These are phyloP conservation scores for Rhipidura dahli DNA, from an alignment of 2,113 vertebrate genomes.

Conservation along the genomic window DNA sequence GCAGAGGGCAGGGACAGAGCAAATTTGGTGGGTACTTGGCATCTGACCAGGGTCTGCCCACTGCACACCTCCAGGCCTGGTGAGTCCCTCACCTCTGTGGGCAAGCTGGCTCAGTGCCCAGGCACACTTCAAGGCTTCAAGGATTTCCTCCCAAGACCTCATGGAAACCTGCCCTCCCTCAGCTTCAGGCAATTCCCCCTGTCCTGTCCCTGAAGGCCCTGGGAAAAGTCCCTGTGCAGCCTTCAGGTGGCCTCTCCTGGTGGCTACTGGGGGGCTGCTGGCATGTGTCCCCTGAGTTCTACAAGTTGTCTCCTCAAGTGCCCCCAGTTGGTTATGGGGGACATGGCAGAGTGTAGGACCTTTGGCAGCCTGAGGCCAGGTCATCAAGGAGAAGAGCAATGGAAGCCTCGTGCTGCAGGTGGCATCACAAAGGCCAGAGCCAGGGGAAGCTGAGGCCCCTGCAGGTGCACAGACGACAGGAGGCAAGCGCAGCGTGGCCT, in stretches of 20 bases:
- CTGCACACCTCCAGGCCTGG: neutral
- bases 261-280: neutral
- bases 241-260: neutral
- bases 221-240: neutral
- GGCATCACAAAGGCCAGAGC: neutral
- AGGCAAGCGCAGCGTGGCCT: neutral
- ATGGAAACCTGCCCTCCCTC: neutral
- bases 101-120: neutral
- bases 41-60: rapidly evolving
- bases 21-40: too few relatives aligned
- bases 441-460: neutral
- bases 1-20: neutral
- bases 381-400: neutral
- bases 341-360: neutral
- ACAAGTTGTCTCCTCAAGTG: neutral
- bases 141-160: neutral
- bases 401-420: neutral
- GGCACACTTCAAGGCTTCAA: neutral
- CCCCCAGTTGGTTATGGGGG: neutral
- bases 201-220: neutral
- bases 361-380: neutral
- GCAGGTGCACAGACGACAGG: neutral
- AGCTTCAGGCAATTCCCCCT: neutral
- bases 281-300: neutral
- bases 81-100: neutral